Conservation (phyloP, 2,797 vertebrate species). For the Margarornis squamiger region DNA sequence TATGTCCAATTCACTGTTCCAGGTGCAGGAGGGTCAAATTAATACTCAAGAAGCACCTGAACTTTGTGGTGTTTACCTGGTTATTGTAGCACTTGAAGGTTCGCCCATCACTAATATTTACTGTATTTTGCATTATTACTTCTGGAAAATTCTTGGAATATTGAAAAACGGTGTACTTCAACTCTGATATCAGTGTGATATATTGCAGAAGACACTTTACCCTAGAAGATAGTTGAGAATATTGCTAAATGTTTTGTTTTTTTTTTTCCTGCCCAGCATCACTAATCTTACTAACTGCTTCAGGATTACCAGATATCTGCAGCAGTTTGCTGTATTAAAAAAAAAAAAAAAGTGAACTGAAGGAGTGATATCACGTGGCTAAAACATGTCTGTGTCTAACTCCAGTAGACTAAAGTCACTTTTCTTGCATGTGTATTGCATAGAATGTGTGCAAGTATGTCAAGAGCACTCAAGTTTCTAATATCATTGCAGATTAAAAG, state of each 20-base stretch:
- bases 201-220: not conserved
- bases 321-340: not conserved
- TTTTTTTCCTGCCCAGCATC: slow-evolving; percentile 2
- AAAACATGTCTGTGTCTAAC: not conserved
- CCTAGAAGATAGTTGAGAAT: not conserved
- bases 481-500: not conserved
- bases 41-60: not conserved
- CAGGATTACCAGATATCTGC: not conserved
- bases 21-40: not conserved
- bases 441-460: not conserved
- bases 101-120: slow-evolving; percentile 65
- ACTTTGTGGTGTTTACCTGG: not conserved
- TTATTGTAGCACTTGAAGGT: slow-evolving; percentile 18
- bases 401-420: not conserved
- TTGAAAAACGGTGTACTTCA: slow-evolving; percentile 25
- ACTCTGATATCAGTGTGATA: not conserved
- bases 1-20: not conserved
- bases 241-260: not conserved
- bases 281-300: slow-evolving; percentile 1
- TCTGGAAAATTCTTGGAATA: not conserved
- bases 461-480: not conserved
- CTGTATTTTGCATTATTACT: slow-evolving; percentile 4
- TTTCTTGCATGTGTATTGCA: not conserved
- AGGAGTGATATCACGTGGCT: not conserved
- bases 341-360: not conserved